Conservation (phyloP, 2,888 invertebrate species). For the Penaeus monodon region DNA sequence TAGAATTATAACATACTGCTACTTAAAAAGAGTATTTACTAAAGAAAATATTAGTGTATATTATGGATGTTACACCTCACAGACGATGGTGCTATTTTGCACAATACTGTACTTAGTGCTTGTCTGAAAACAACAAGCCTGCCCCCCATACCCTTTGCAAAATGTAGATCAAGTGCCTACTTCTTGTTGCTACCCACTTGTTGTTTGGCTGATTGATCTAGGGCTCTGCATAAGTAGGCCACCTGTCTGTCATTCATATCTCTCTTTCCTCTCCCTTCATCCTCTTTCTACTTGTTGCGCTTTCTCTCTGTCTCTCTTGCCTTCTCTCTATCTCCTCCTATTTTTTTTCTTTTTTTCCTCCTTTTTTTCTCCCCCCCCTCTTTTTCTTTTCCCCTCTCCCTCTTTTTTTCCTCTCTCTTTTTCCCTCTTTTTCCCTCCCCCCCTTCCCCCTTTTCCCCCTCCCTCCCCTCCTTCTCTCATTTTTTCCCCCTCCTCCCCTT, state of each 20-base stretch:
- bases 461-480: no score
- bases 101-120: constrained; percentile 54
- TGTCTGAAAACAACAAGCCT: constrained; percentile 43
- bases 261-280: not conserved
- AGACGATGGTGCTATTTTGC: constrained; percentile 53
- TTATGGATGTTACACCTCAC: constrained; percentile 49
- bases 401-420: no score
- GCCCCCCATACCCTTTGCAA: constrained; percentile 49
- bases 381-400: no score
- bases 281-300: no score
- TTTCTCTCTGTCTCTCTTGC: no score
- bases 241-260: constrained; percentile 27
- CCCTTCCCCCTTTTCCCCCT: no score
- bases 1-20: constrained; percentile 38
- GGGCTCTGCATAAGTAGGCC: constrained; percentile 50
- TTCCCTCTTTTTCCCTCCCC: no score
- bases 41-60: constrained; percentile 47
- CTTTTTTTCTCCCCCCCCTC: no score
- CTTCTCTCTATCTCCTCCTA: no score
- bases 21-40: constrained; percentile 46
- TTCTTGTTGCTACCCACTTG: constrained; percentile 45
- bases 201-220: constrained; percentile 45
- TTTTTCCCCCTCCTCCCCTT: no score
- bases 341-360: no score
- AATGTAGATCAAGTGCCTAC: constrained; percentile 55